Base-by-base conservation (phyloP, 2,797 vertebrate genomes). In the Sebastes vulpes region DNA sequence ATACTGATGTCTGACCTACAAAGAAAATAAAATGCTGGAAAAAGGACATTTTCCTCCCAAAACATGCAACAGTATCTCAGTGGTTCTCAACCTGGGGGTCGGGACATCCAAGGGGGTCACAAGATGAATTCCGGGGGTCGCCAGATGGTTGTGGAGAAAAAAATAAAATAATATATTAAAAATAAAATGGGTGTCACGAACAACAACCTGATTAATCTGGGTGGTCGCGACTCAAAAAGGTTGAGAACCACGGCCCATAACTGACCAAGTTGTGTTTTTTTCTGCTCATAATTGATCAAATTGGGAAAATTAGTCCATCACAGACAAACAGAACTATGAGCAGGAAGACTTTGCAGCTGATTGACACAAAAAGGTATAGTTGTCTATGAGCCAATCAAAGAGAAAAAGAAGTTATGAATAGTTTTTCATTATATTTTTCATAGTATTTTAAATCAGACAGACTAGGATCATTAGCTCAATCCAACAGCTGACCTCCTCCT, bases 401-500 rank as follows among this genome's bases (percentile, higher is more conserved):
- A 28, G 8, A 29, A 38, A 57, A 52, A 38, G 0, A 28, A 10
- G 16, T 63, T 31, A 61, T 25, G 28, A 8, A 21, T 25, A 65
- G 28, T 38, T 25, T 77, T 77, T 78, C 4, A 63, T 5, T 26
- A 14, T 11, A n/a, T 35, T 14, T 25, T 20, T 32, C 26, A 31
- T 9, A 31, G 28, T 50, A 11, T 63, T 54, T 50, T 54, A 28
- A 77, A 66, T 75, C 48, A 48, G 35, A 65, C 32, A 26, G 69
- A 58, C 61, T 21, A 12, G 64, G 48, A 69, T 70, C 26, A 61
- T 82, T 56, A 23, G 29, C 64, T 76, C 72, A 77, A 75, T 67
- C 84, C 9, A 65, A 65, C 79, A 79, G 81, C 70, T 79, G 85
- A 88, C 75, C 81, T 78, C 76, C 60, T 58, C 75, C 58, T 65